Evolutionary conservation across 2,113 vertebrate genomes (phyloP).

Genomic region (Spizaetus ornatus): DNA sequence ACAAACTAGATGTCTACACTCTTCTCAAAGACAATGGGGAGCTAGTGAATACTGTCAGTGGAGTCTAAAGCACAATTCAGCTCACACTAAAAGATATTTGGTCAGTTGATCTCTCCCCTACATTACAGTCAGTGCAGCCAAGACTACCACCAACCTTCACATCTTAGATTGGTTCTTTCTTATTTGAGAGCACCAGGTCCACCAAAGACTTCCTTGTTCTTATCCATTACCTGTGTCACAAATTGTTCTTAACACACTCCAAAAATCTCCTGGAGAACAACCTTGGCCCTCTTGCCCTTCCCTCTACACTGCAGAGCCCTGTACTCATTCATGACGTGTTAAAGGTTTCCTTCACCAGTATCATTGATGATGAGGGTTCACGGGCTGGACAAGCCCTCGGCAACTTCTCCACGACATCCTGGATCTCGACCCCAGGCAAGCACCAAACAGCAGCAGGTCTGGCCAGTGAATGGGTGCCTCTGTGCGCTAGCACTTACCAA

Average conservation of each 20-base stretch:
- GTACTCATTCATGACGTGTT: background rate
- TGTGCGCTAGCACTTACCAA: rapidly evolving
- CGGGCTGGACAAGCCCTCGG: background rate
- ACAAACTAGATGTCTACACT: background rate
- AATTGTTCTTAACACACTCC: background rate
- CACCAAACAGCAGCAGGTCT: background rate
- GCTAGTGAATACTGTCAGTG: background rate
- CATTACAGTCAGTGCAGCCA: background rate
- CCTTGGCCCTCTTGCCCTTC: background rate
- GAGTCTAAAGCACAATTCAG: background rate
- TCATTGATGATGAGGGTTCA: background rate
- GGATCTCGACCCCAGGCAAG: background rate
- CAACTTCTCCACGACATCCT: background rate
- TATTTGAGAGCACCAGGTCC: background rate
- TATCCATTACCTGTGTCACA: background rate
- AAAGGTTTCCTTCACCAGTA: background rate
- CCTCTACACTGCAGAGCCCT: background rate
- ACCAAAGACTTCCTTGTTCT: background rate
- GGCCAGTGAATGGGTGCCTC: background rate
- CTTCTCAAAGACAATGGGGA: background rate
- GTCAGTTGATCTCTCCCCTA: background rate
- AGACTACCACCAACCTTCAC: background rate
- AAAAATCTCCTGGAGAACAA: background rate
- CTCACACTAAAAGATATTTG: background rate
- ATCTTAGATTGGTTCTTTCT: background rate